These are phyloP conservation scores for Metallyticus violacea DNA, from an alignment of 2,888 invertebrate species.

Conservation along the genomic window DNA sequence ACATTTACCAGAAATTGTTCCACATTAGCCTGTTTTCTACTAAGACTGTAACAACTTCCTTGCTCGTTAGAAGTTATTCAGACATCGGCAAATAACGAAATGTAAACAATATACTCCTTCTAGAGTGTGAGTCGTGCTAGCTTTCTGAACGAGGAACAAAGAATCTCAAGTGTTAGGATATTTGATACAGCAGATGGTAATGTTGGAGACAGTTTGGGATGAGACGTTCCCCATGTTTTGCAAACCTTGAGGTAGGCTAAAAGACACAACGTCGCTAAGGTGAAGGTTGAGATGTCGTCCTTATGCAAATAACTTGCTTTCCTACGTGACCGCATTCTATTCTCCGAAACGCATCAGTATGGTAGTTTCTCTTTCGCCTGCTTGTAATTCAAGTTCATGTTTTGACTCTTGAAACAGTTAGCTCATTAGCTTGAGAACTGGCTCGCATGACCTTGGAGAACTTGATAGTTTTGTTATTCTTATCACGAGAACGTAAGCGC, in stretches of 20 bases:
- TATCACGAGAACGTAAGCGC: neutral
- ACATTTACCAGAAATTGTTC: too few species aligned
- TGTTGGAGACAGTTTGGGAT: too few species aligned
- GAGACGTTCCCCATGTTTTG: neutral
- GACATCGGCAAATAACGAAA: too few species aligned
- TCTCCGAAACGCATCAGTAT: neutral
- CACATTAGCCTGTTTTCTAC: too few species aligned
- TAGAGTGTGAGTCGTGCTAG: too few species aligned
- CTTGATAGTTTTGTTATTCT: neutral
- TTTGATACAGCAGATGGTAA: too few species aligned
- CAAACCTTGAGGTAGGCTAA: neutral
- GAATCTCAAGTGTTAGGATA: too few species aligned
- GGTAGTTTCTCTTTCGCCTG: neutral
- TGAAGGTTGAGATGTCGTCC: neutral
- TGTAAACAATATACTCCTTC: too few species aligned
- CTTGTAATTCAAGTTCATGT: neutral
- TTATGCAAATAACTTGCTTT: neutral
- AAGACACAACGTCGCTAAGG: neutral
- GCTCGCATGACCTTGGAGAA: neutral
- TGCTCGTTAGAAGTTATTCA: too few species aligned
- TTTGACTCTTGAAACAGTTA: neutral
- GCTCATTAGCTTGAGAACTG: neutral
- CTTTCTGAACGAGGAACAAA: too few species aligned
- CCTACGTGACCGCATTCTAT: neutral
- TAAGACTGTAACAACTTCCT: too few species aligned